Evolutionary conservation across 2,888 invertebrate species (phyloP).

Genomic region (Imbricaverruca yamaguchii): DNA sequence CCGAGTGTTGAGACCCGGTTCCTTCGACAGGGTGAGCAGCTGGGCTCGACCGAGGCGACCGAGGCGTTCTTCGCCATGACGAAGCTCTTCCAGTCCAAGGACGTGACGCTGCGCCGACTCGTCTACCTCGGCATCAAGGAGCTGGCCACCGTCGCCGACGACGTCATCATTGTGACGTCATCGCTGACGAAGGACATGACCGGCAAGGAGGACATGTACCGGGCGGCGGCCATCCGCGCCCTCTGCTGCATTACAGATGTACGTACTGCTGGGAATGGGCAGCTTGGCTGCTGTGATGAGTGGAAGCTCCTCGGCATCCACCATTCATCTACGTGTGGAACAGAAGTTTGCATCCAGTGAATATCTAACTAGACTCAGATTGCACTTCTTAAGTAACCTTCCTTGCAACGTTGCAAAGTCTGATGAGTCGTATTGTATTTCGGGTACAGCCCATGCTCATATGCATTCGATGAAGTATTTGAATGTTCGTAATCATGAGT

Average conservation of each 20-base stretch:
- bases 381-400: too few species aligned
- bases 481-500: too few species aligned
- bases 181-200: conserved; percentile 98
- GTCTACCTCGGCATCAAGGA: conserved; percentile 92
- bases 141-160: conserved; percentile 85
- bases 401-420: too few species aligned
- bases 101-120: conserved; percentile 86
- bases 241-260: conserved; percentile 95
- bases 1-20: too few species aligned
- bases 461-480: too few species aligned
- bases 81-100: conserved; percentile 95
- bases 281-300: too few species aligned
- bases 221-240: conserved; percentile 93
- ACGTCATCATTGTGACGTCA: conserved; percentile 98
- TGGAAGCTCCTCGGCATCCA: too few species aligned
- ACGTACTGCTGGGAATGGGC: conserved; percentile 35
- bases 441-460: too few species aligned
- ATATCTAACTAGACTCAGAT: too few species aligned
- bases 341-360: too few species aligned
- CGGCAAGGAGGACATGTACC: conserved; percentile 83
- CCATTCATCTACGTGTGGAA: too few species aligned
- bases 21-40: conserved; percentile 62
- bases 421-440: too few species aligned
- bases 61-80: conserved; percentile 99
- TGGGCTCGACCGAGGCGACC: conserved; percentile 92